Evolutionary conservation across 2,797 vertebrate genomes (phyloP).

Genomic region (Brachymystax lenok): DNA sequence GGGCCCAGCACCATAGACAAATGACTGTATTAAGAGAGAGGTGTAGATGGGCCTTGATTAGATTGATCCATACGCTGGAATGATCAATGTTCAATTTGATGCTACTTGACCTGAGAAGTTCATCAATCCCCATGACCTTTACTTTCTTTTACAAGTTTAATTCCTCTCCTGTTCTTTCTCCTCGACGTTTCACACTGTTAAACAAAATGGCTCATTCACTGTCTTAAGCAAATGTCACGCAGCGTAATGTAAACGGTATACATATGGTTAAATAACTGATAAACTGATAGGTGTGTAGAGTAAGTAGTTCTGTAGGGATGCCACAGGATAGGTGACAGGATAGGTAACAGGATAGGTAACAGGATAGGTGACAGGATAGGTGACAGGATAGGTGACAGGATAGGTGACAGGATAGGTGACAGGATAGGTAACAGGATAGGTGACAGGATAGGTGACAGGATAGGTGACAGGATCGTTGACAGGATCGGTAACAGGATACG

Average conservation of each 20-base stretch:
- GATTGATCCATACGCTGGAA: constrained; percentile 58
- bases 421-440: no score
- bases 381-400: no score
- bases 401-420: no score
- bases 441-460: no score
- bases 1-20: constrained; percentile 52
- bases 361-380: no score
- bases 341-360: no score
- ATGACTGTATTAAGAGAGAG: constrained; percentile 61
- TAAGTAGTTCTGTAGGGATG: background rate
- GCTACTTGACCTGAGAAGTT: constrained; percentile 62
- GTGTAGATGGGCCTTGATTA: constrained; percentile 57
- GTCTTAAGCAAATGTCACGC: background rate
- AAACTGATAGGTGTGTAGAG: background rate
- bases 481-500: no score
- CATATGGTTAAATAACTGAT: background rate
- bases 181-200: background rate
- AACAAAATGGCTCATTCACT: background rate
- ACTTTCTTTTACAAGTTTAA: constrained; percentile 37
- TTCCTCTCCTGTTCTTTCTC: constrained; percentile 31
- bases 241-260: background rate
- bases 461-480: no score
- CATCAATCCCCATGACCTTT: constrained; percentile 68
- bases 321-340: background rate
- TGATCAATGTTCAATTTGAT: constrained; percentile 67